Base-by-base conservation (phyloP, 2,113 vertebrate species). In the Rhagologus leucostigma region DNA sequence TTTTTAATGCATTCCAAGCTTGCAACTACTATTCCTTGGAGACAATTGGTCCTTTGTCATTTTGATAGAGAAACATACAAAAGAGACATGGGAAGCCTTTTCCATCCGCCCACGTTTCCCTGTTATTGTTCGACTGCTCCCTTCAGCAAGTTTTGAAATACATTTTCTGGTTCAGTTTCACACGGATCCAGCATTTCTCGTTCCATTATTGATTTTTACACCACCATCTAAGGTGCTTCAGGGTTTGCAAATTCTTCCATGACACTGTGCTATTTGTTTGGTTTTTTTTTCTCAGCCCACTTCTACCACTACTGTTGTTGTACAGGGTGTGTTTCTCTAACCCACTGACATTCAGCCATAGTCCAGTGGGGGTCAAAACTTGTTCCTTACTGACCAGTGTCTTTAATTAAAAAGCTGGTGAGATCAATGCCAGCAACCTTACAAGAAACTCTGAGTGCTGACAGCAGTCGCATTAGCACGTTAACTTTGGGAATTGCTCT, bases 1-100 rank as follows among this genome's bases (percentile, higher is more conserved):
- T 90, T 87, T 83, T 76, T 46, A 90, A 81, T 81, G 79, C 56
- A 68, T 94, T 90, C 93, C 93, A 81, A 87, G 56, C 60, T 88
- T 85, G 44, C 88, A 90, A 53, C 30, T 94, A 27, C 68, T 89
- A 47, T 60, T 92, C 65, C 92, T 88, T 55, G 42, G 59, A 93
- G 47, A 93, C 85, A 96, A 93, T 3, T 90, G 79, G 71, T 86
- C 68, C 52, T 94, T 92, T 84, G 82, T 95, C 75, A 94, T 96
- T 94, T 89, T 93, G 85, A 95, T 86, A 92, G 47, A 89, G 84
- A 82, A 68, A 57, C 49, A 90, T 20, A 80, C 68, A 78, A 88
- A 89, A 83, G 71, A 92, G 64, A 96, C 79, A 92, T 75, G 88
- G 68, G 95, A 94, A 92, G 83, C 27, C 80, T 97, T 92, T 96